Base-by-base conservation (phyloP, 2,797 vertebrate genomes). In the Spinus pinus region DNA sequence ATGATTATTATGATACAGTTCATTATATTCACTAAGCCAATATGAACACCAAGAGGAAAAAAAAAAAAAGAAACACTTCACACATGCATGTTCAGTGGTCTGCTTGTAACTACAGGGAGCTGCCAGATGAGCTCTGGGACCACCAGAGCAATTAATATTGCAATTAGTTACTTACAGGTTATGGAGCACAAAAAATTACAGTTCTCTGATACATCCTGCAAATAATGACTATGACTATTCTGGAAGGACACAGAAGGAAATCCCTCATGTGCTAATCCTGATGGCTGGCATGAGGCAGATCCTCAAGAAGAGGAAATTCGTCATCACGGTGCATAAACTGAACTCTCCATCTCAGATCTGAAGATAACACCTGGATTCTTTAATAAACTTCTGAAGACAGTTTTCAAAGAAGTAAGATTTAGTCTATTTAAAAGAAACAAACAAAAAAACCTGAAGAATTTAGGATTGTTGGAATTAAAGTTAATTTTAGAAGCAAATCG, bases 11-110 rank as follows among this genome's bases (percentile, higher is more conserved):
- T 22, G 10, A 72, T 62, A 20, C 13, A 56, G 16, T 44, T 31
- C 33, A 51, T 10, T 35, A 25, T 27, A 56, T 19, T 25, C 21
- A 33, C 19, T 49, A 37, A 41, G 35, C 4, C 35, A 13, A 28
- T 9, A 61, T 6, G 23, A 79, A 50, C 13, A 80, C 8, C 3
- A 57, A 49, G 31, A 12, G 28, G 13, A 8, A n/a, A 53, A 18
- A 28, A 51, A 35, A 12, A 15, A 33, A 33, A 33, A 35, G 5
- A 51, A 13, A 13, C 7, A 31, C 12, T 7, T 66, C 20, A 31
- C 47, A 62, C 0, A 0, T 14, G 27, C 4, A 25, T 3, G 8
- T 14, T 44, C 56, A 35, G 2, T 10, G 22, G 14, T 33, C n/a
- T 66, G 10, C 27, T 62, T 53, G 9, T 57, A 56, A 24, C 33